Percentiles rank a stretch among this genome's conserved stretches.
phyloP scores from a whole-genome alignment of 2,113 vertebrate genomes.

The Scalopus aquaticus region DNA sequence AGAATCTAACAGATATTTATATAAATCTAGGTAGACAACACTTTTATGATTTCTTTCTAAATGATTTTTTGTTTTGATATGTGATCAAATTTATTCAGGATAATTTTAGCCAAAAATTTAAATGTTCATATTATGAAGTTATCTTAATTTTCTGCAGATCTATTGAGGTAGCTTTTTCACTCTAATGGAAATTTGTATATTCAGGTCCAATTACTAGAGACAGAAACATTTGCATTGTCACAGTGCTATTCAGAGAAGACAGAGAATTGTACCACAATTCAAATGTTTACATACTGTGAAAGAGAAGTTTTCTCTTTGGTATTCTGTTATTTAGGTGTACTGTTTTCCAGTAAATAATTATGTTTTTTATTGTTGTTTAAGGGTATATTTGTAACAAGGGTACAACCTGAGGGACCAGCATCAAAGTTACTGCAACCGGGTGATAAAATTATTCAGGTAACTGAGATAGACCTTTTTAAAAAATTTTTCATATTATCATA shows the following conservation, averaged over 20 bases:
- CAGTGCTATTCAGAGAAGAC: neutral
- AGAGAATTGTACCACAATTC: neutral
- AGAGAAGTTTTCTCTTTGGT: neutral
- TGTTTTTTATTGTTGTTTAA: constrained; percentile 80
- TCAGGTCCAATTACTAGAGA: neutral
- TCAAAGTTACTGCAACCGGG: constrained; percentile 96
- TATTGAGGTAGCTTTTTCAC: neutral
- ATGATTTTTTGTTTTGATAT: constrained; percentile 57
- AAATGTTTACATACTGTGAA: constrained; percentile 8
- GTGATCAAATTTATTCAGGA: neutral
- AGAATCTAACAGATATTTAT: constrained; percentile 35
- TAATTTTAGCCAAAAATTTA: constrained; percentile 23
- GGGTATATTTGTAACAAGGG: constrained; percentile 99
- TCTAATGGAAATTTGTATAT: neutral
- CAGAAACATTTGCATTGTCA: neutral
- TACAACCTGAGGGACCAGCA: constrained; percentile 96
- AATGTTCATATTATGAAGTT: neutral
- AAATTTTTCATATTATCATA: neutral
- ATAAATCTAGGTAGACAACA: neutral
- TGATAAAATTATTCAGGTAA: constrained; percentile 96
- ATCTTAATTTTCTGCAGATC: constrained; percentile 10
- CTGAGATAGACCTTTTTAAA: constrained; percentile 15
- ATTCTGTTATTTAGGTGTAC: neutral
- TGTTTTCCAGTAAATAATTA: constrained; percentile 51
- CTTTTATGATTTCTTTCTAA: neutral